A percentile compares a stretch with the other conserved stretches of the same genome.
Evolutionary conservation across 2,113 vertebrate genomes (phyloP).

Genomic region (Centropristis striata): DNA sequence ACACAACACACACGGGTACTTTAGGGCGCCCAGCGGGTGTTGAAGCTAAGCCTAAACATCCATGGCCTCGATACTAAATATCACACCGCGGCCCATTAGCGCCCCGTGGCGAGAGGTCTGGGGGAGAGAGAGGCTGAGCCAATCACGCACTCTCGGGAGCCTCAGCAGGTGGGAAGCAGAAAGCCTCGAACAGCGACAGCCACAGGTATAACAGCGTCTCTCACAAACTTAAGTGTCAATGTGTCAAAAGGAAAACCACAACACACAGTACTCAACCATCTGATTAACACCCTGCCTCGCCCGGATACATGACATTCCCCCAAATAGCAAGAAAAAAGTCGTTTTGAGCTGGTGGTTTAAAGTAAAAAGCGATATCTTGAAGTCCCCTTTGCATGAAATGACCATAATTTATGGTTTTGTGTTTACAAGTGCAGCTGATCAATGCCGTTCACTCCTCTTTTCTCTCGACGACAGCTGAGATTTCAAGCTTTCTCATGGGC

Average conservation of each 20-base stretch:
- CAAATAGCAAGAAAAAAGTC: not conserved
- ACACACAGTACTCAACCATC: constrained; percentile 10
- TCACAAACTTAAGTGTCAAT: constrained; percentile 30
- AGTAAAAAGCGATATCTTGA: not conserved
- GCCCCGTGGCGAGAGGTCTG: constrained; percentile 66
- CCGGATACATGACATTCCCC: not conserved
- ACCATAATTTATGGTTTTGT: not conserved
- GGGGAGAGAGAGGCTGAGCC: constrained; percentile 62
- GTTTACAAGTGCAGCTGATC: not conserved
- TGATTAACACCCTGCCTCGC: constrained; percentile 15
- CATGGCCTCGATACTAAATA: constrained; percentile 69
- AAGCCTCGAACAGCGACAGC: constrained; percentile 36
- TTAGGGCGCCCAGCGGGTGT: constrained; percentile 58
- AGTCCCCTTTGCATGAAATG: not conserved
- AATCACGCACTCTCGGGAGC: constrained; percentile 66
- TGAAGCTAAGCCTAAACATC: constrained; percentile 68
- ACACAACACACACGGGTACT: constrained; percentile 12
- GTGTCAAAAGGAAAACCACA: constrained; percentile 17
- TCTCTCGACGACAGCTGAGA: not conserved
- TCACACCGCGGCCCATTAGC: constrained; percentile 76
- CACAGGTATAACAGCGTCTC: constrained; percentile 34
- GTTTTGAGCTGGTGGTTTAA: not conserved
- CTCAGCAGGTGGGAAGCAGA: constrained; percentile 59
- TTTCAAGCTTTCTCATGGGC: not conserved
- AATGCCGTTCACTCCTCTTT: not conserved